These are phyloP conservation scores for Jacana jacana DNA, from an alignment of 2,113 vertebrate genomes.

Conservation along the genomic window DNA sequence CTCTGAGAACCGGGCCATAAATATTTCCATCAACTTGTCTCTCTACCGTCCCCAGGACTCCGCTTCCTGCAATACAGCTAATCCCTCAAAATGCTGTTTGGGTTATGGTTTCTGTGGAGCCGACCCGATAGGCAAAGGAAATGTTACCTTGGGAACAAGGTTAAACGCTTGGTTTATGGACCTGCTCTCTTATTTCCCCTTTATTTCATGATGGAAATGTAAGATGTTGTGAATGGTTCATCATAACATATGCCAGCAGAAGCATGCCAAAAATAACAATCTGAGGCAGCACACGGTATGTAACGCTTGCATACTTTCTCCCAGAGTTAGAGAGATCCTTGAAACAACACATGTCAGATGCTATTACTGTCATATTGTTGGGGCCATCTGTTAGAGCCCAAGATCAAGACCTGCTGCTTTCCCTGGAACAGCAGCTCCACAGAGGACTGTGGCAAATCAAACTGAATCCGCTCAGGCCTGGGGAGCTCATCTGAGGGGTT, in stretches of 20 bases:
- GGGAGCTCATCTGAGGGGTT: slow-evolving; percentile 11
- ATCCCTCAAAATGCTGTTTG: slow-evolving; percentile 12
- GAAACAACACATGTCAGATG: slow-evolving; percentile 81
- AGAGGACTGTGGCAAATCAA: slow-evolving; percentile 65
- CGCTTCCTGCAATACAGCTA: neutral
- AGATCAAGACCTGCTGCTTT: slow-evolving; percentile 76
- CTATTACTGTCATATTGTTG: slow-evolving; percentile 76
- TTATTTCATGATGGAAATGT: slow-evolving; percentile 71
- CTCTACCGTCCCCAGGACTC: slow-evolving; percentile 4
- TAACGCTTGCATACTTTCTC: slow-evolving; percentile 76
- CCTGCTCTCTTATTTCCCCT: slow-evolving; percentile 13
- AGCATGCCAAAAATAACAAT: slow-evolving; percentile 79
- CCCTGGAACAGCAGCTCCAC: slow-evolving; percentile 57
- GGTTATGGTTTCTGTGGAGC: slow-evolving; percentile 22
- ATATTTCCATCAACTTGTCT: slow-evolving; percentile 47
- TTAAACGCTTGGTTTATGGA: slow-evolving; percentile 50
- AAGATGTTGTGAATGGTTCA: slow-evolving; percentile 75
- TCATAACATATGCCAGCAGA: slow-evolving; percentile 78
- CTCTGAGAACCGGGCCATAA: neutral
- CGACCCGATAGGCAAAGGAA: neutral
- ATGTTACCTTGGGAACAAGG: slow-evolving; percentile 65
- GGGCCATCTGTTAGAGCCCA: slow-evolving; percentile 81
- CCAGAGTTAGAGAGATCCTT: slow-evolving; percentile 73
- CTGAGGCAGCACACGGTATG: slow-evolving; percentile 72
- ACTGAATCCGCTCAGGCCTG: slow-evolving; percentile 23